Conservation (phyloP, 2,113 vertebrate genomes). For the Caloenas nicobarica region DNA sequence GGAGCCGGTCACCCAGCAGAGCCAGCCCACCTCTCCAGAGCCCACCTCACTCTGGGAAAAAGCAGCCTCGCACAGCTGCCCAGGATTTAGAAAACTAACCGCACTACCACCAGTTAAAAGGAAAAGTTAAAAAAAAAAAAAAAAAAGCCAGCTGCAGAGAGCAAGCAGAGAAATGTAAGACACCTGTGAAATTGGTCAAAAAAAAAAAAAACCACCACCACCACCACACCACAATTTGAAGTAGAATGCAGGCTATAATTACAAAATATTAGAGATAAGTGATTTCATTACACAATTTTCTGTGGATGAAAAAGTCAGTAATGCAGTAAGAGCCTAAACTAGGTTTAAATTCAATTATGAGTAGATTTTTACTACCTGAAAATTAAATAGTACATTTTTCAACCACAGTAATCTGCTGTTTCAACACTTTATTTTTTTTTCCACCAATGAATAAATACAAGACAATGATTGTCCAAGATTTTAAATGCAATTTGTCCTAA, state of each 20-base stretch:
- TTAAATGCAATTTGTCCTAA: constrained; percentile 1
- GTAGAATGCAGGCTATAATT: not conserved
- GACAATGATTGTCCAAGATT: not conserved
- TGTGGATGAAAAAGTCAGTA: not conserved
- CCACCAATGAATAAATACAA: not conserved
- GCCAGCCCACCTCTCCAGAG: not conserved
- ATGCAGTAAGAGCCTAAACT: not conserved
- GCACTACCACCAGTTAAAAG: not conserved
- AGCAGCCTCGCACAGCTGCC: not conserved
- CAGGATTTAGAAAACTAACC: not conserved
- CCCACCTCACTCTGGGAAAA: not conserved
- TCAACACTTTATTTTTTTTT: not conserved
- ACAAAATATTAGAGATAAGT: not conserved
- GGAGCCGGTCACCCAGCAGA: not conserved
- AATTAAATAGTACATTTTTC: not conserved
- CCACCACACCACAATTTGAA: not conserved
- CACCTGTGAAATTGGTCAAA: not conserved
- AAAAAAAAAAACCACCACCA: too few species aligned
- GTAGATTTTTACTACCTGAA: not conserved
- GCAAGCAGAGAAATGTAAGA: not conserved
- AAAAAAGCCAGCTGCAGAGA: not conserved
- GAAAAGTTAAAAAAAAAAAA: not conserved
- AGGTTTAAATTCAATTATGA: constrained; percentile 4
- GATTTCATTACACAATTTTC: not conserved
- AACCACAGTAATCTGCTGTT: not conserved